Percentiles rank a stretch among this genome's conserved stretches.
These are phyloP conservation scores for Balanococcus diminutus DNA, from an alignment of 2,888 invertebrate genomes.

Conservation along the genomic window DNA sequence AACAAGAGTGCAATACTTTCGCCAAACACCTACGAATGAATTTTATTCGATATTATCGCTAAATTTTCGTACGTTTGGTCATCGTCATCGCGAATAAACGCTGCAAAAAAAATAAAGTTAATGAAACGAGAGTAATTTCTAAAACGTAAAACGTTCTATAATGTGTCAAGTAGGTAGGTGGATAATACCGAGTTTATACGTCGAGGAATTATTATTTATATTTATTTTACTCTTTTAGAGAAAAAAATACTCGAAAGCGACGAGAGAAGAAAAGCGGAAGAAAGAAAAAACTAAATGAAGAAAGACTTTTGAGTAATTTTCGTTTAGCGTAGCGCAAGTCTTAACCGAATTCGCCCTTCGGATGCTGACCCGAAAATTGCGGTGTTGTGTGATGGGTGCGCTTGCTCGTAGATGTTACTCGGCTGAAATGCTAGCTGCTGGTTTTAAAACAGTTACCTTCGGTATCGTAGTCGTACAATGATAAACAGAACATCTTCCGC, in stretches of 20 bases:
- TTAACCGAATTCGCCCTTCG: conserved; percentile 41
- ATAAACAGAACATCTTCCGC: conserved; percentile 18
- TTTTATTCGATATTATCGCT: neutral
- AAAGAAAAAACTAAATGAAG: neutral
- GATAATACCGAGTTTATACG: neutral
- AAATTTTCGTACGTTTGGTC: neutral
- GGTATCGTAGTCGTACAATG: conserved; percentile 7
- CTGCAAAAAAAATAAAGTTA: neutral
- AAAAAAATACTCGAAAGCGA: neutral
- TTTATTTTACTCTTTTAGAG: neutral
- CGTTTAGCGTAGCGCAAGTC: conserved; percentile 12
- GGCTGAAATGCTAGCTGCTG: neutral
- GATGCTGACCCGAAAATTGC: conserved; percentile 43
- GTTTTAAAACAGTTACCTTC: conserved; percentile 13
- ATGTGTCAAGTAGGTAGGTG: neutral
- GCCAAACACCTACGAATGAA: too few species aligned
- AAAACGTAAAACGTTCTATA: neutral
- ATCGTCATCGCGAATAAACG: neutral
- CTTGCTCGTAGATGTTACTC: conserved; percentile 38
- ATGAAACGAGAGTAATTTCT: conserved; percentile 1
- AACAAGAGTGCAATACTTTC: too few species aligned
- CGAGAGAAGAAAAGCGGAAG: neutral
- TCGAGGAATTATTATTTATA: conserved; percentile 4
- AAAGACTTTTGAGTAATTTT: neutral
- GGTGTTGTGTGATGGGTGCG: conserved; percentile 27